These are phyloP conservation scores for Mycalesis mineus DNA, from an alignment of 2,888 invertebrate species.

Conservation along the genomic window DNA sequence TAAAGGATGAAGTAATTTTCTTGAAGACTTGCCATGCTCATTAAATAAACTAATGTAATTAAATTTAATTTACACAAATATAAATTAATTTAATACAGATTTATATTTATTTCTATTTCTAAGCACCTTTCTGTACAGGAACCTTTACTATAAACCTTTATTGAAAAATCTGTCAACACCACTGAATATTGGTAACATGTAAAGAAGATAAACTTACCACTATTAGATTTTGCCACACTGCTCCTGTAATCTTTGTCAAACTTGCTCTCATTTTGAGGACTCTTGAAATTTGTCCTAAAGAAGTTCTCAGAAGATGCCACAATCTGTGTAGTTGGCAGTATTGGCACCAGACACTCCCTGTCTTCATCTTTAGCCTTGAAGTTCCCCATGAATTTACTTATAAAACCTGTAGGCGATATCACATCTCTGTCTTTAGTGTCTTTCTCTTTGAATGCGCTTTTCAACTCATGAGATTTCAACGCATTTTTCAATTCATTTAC, in stretches of 20 bases:
- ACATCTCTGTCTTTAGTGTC: constrained; percentile 44
- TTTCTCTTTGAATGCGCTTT: constrained; percentile 49
- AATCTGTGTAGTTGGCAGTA: constrained; percentile 51
- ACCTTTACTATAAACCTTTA: no score
- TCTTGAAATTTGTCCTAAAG: constrained; percentile 70
- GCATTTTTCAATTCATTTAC: constrained; percentile 71
- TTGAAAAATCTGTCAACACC: no score
- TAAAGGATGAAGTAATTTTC: no score
- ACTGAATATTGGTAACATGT: no score
- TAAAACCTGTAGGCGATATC: constrained; percentile 58
- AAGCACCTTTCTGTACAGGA: no score
- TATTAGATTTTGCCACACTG: constrained; percentile 60
- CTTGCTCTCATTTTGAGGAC: constrained; percentile 53
- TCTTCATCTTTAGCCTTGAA: constrained; percentile 68
- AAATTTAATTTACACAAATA: no score
- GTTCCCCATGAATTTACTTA: constrained; percentile 70
- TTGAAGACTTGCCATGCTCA: no score
- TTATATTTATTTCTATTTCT: no score
- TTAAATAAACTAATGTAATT: no score
- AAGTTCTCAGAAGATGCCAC: constrained; percentile 72
- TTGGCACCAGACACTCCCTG: constrained; percentile 56
- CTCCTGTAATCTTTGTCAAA: constrained; percentile 62
- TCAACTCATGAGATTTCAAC: constrained; percentile 62
- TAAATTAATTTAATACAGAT: no score
- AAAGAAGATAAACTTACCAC: constrained; percentile 49